Evolutionary conservation across 2,888 invertebrate genomes (phyloP).

Genomic region (Itoplectis maculator): DNA sequence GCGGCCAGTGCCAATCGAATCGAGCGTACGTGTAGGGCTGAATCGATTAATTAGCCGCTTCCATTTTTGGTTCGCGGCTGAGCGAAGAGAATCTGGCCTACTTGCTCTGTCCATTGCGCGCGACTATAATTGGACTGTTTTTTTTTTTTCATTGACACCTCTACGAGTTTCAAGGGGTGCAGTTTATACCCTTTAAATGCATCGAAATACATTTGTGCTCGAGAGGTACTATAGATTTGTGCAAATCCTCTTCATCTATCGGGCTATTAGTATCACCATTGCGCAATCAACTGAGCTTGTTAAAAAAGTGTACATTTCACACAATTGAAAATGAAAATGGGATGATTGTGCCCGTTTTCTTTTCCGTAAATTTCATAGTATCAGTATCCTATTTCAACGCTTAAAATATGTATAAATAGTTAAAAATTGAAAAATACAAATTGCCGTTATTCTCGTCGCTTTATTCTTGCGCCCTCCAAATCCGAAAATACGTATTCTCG

Average conservation of each 20-base stretch:
- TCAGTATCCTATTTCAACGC: too few species aligned
- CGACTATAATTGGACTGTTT: conserved; percentile 33
- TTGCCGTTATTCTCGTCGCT: too few species aligned
- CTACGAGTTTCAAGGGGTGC: neutral
- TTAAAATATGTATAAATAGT: too few species aligned
- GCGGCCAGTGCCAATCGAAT: conserved; percentile 61
- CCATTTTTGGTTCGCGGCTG: conserved; percentile 38
- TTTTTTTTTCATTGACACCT: neutral
- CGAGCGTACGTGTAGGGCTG: conserved; percentile 69
- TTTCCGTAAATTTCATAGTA: neutral
- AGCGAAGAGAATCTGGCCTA: conserved; percentile 30
- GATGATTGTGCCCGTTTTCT: too few species aligned
- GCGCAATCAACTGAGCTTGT: neutral
- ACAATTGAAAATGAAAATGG: too few species aligned
- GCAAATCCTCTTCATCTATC: neutral
- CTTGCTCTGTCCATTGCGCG: conserved; percentile 14
- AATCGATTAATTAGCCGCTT: conserved; percentile 65
- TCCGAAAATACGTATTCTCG: too few species aligned
- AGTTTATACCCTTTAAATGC: neutral
- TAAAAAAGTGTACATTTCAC: too few species aligned
- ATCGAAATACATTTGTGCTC: neutral
- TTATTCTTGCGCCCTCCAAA: too few species aligned
- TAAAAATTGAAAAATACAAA: too few species aligned
- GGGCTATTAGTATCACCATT: neutral
- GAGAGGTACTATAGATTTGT: neutral